Evolutionary conservation across 2,797 vertebrate genomes (phyloP).

Genomic region (Pogonophryne albipinna): DNA sequence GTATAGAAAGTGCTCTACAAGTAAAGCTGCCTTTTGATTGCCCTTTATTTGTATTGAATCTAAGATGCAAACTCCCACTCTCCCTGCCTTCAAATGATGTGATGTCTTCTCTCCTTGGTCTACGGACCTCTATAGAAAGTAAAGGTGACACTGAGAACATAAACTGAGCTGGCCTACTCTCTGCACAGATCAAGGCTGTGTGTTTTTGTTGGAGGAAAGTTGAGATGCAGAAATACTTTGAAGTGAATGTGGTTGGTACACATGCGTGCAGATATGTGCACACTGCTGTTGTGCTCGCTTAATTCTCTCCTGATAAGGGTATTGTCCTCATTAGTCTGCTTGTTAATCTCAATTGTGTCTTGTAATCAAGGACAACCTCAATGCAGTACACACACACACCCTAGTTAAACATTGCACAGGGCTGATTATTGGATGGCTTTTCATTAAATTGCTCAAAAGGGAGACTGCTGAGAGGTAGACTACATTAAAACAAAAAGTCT

Average conservation of each 20-base stretch:
- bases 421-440: constrained; percentile 70
- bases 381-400: constrained; percentile 25
- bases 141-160: constrained; percentile 32
- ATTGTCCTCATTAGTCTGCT: constrained; percentile 72
- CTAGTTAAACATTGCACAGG: constrained; percentile 60
- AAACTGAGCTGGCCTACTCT: constrained; percentile 37
- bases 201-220: constrained; percentile 19
- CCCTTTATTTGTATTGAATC: no score
- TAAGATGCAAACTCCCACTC: no score
- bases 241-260: constrained; percentile 34
- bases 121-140: constrained; percentile 41
- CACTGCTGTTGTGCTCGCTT: constrained; percentile 38
- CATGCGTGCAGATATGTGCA: constrained; percentile 8
- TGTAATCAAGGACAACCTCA: constrained; percentile 71
- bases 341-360: constrained; percentile 73
- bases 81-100: no score
- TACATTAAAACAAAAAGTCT: constrained; percentile 60
- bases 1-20: no score
- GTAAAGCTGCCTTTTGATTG: no score
- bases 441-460: constrained; percentile 69
- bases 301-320: constrained; percentile 57
- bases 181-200: constrained; percentile 35
- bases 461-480: constrained; percentile 66
- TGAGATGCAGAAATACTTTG: constrained; percentile 45
- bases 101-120: constrained; percentile 40